phyloP scores from a whole-genome alignment of 1,140 invertebrate species.

The Meloidogyne chitwoodi region DNA sequence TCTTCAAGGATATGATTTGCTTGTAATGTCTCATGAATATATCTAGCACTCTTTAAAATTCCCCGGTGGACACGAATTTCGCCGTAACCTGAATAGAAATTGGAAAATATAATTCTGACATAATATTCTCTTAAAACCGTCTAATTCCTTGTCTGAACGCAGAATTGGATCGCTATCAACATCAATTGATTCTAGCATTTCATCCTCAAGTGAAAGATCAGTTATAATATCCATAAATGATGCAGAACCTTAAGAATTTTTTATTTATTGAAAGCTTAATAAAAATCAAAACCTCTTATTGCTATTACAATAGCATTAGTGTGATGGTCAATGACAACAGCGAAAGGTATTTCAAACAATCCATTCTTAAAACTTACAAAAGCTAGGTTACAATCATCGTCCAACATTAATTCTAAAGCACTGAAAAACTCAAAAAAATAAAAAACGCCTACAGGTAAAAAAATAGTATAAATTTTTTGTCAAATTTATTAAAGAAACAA shows the following conservation, averaged over 20 bases:
- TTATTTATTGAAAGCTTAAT: neutral
- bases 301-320: constrained; percentile 76
- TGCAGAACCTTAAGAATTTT: constrained; percentile 62
- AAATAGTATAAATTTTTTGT: neutral
- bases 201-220: constrained; percentile 59
- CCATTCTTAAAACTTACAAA: constrained; percentile 81
- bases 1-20: constrained; percentile 67
- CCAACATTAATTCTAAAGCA: constrained; percentile 5
- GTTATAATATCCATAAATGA: constrained; percentile 78
- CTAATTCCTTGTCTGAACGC: constrained; percentile 38
- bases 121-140: constrained; percentile 45
- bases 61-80: neutral
- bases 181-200: constrained; percentile 50
- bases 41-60: constrained; percentile 65
- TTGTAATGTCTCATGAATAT: constrained; percentile 72
- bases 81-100: neutral
- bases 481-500: neutral
- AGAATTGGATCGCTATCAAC: constrained; percentile 55
- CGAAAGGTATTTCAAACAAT: constrained; percentile 81
- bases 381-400: constrained; percentile 74
- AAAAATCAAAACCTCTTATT: constrained; percentile 70
- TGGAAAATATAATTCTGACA: constrained; percentile 69
- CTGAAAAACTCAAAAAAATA: neutral
- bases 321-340: constrained; percentile 77
- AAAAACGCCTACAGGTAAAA: neutral